A percentile compares a stretch with the other conserved stretches of the same genome.
Evolutionary conservation across 2,797 vertebrate species (phyloP).

Genomic region (Leptodactylus fallax): DNA sequence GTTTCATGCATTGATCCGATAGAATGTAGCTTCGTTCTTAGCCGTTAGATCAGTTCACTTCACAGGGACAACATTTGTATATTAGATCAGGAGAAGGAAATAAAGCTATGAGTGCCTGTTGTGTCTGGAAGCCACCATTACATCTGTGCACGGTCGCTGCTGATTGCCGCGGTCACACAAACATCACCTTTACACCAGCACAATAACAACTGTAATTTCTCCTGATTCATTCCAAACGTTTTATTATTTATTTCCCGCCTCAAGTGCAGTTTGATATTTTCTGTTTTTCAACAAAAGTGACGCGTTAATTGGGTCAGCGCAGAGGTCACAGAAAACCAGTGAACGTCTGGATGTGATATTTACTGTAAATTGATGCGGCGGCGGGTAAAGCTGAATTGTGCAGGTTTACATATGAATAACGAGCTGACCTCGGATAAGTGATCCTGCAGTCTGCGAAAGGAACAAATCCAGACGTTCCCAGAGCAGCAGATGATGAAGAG

Average conservation of each 20-base stretch:
- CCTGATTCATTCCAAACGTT: conserved; percentile 29
- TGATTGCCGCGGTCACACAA: conserved; percentile 50
- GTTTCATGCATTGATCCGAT: conserved; percentile 28
- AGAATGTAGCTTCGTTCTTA: background rate
- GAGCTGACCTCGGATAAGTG: conserved; percentile 41
- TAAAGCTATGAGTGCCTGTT: background rate
- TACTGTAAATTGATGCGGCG: conserved; percentile 42
- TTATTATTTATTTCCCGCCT: conserved; percentile 48
- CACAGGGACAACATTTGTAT: conserved; percentile 21
- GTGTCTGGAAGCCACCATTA: conserved; percentile 20
- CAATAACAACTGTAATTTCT: conserved; percentile 50
- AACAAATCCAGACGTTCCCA: conserved; percentile 16
- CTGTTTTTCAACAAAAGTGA: conserved; percentile 34
- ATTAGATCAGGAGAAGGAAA: background rate
- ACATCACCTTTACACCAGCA: conserved; percentile 45
- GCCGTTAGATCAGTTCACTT: background rate
- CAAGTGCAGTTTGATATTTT: conserved; percentile 40
- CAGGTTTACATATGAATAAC: conserved; percentile 31
- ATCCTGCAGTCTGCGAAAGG: conserved; percentile 7
- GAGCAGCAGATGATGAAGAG: background rate
- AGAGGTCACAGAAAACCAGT: conserved; percentile 27
- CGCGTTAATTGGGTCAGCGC: conserved; percentile 52
- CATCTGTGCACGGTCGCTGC: background rate
- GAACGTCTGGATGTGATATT: background rate
- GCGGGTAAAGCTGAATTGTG: conserved; percentile 26